Percentiles rank a stretch among this genome's conserved stretches.
Evolutionary conservation across 1,140 invertebrate species (phyloP).

Genomic region (Platyscapa corneri): DNA sequence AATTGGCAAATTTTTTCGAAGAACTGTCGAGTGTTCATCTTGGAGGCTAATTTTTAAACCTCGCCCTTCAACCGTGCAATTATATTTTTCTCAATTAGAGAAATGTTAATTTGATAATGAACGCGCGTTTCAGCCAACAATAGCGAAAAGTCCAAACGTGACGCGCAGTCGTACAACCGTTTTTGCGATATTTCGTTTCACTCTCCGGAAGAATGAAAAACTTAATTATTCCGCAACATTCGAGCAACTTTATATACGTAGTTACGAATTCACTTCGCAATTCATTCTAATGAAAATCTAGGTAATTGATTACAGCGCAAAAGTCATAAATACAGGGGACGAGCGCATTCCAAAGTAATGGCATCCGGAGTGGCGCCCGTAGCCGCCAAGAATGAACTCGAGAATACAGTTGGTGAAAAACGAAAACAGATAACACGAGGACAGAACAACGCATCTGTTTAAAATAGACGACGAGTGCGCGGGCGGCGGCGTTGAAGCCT

Average conservation of each 20-base stretch:
- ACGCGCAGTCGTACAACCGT: background rate
- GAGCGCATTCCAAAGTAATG: slow-evolving; percentile 7
- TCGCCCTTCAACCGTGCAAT: no score
- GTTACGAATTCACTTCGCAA: background rate
- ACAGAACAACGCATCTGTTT: background rate
- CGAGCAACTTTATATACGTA: background rate
- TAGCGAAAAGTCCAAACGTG: background rate
- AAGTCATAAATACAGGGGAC: slow-evolving; percentile 21
- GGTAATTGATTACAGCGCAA: slow-evolving; percentile 30
- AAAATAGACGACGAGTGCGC: background rate
- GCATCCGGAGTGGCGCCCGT: background rate
- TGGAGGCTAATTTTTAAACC: no score
- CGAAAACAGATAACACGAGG: background rate
- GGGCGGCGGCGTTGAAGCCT: background rate
- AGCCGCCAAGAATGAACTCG: background rate
- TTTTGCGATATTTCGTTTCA: background rate
- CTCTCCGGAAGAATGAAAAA: background rate
- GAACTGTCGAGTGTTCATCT: no score
- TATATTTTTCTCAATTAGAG: background rate
- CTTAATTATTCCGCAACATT: slow-evolving; percentile 17
- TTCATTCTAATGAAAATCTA: slow-evolving; percentile 12
- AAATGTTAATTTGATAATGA: background rate
- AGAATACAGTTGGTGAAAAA: background rate
- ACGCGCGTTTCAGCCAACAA: background rate
- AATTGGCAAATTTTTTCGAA: no score